phyloP scores from a whole-genome alignment of 2,113 vertebrate genomes.

The Columba janthina region DNA sequence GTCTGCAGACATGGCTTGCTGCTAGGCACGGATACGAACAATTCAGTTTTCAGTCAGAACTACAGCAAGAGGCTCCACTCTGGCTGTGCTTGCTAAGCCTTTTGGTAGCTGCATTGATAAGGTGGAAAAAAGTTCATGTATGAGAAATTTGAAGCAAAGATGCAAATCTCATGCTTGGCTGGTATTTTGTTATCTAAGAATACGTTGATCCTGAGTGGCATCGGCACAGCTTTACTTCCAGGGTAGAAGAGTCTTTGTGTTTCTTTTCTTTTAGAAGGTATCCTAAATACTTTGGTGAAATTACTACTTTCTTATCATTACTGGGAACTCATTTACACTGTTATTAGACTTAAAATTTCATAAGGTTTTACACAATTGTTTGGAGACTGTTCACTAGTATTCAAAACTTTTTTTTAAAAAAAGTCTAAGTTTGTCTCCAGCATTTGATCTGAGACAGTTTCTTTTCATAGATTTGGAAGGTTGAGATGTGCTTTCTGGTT shows the following conservation, averaged over 20 bases:
- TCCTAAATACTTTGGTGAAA: background rate
- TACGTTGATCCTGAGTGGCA: slow-evolving; percentile 42
- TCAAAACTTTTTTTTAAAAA: background rate
- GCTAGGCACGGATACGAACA: slow-evolving; percentile 36
- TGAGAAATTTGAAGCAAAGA: slow-evolving; percentile 67
- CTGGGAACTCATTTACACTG: background rate
- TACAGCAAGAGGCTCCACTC: slow-evolving; percentile 42
- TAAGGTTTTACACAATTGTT: background rate
- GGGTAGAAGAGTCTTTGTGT: background rate
- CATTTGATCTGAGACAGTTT: background rate
- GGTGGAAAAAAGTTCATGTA: slow-evolving; percentile 33
- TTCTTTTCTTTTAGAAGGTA: background rate
- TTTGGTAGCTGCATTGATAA: slow-evolving; percentile 65
- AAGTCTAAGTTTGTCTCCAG: background rate
- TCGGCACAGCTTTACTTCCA: slow-evolving; percentile 4
- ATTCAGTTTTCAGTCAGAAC: slow-evolving; percentile 67
- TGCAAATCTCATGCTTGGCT: slow-evolving; percentile 66
- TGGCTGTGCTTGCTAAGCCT: slow-evolving; percentile 41
- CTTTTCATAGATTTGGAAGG: slow-evolving; percentile 5
- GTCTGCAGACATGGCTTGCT: slow-evolving; percentile 65
- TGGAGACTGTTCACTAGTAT: background rate
- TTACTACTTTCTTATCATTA: background rate
- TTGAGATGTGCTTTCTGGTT: slow-evolving; percentile 29
- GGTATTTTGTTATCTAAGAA: slow-evolving; percentile 65
- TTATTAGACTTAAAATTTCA: background rate